phyloP scores from a whole-genome alignment of 2,888 invertebrate species.

The Eupithecia subfuscata region DNA sequence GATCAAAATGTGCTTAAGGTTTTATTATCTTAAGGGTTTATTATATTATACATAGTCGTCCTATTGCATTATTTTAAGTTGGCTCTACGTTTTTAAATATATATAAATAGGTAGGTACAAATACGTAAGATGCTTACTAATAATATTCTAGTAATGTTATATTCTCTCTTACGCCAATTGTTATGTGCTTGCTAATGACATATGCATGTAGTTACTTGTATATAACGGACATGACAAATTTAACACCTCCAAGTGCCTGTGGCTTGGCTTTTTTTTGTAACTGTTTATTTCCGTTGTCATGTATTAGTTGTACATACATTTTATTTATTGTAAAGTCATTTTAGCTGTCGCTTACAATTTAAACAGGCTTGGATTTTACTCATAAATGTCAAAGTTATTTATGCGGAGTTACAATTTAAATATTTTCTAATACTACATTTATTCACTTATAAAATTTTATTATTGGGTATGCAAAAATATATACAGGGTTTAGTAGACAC shows the following conservation, averaged over 20 bases:
- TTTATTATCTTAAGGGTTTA: too few relatives aligned
- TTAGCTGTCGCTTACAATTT: neutral
- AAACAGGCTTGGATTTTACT: slow-evolving; percentile 8
- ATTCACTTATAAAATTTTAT: neutral
- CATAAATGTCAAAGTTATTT: neutral
- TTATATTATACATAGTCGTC: too few relatives aligned
- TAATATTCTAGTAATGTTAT: slow-evolving; percentile 7
- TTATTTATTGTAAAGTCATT: neutral
- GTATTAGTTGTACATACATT: neutral
- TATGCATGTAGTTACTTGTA: slow-evolving; percentile 24
- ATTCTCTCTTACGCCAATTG: slow-evolving; percentile 30
- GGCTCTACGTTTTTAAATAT: neutral
- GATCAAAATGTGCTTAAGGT: neutral
- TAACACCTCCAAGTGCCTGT: slow-evolving; percentile 24
- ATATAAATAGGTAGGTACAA: neutral
- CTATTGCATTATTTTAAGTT: neutral
- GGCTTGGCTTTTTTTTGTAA: slow-evolving; percentile 13
- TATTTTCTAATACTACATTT: too few relatives aligned
- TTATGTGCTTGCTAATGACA: slow-evolving; percentile 33
- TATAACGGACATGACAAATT: slow-evolving; percentile 21
- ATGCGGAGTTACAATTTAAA: neutral
- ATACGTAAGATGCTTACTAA: neutral
- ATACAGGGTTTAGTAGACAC: neutral
- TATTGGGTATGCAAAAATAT: neutral
- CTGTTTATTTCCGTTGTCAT: slow-evolving; percentile 11